Conservation (phyloP, 2,888 invertebrate species). For the Ormyrus thymus region DNA sequence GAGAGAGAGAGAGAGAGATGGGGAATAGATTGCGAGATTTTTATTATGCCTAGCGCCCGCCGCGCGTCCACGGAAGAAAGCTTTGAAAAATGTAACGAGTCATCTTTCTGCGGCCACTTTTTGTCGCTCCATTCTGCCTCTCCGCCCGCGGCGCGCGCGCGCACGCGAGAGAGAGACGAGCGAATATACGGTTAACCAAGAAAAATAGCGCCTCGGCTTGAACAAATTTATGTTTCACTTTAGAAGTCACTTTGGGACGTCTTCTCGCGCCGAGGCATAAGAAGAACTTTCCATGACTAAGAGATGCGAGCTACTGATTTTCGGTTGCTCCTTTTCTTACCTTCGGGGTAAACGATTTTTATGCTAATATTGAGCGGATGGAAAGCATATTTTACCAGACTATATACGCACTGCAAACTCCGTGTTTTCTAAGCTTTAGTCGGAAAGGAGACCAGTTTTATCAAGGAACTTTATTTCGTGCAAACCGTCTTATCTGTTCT, state of each 20-base stretch:
- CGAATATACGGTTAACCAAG: slow-evolving; percentile 20
- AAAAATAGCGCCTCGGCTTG: slow-evolving; percentile 32
- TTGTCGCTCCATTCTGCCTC: slow-evolving; percentile 26
- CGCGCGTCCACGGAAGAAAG: slow-evolving; percentile 21
- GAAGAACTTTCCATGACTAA: slow-evolving; percentile 27
- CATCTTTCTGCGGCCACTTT: slow-evolving; percentile 11
- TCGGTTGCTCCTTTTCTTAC: slow-evolving; percentile 9
- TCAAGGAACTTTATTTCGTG: too few relatives aligned
- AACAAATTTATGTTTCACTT: slow-evolving; percentile 52
- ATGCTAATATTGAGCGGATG: slow-evolving; percentile 15
- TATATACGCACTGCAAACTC: not conserved
- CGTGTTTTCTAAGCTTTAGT: not conserved
- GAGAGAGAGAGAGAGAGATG: not conserved
- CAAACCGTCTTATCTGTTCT: too few relatives aligned
- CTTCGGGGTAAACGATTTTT: slow-evolving; percentile 14
- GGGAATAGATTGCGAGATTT: slow-evolving; percentile 36
- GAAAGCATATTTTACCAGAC: slow-evolving; percentile 3
- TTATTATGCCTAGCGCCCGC: slow-evolving; percentile 28
- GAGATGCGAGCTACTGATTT: slow-evolving; percentile 34
- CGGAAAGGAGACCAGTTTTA: too few relatives aligned
- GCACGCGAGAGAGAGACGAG: not conserved
- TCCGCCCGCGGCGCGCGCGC: not conserved
- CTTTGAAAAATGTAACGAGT: slow-evolving; percentile 46
- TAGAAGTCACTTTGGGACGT: slow-evolving; percentile 24
- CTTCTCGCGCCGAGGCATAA: not conserved